Base-by-base conservation (phyloP, 1,140 invertebrate genomes). In the Condylostylus longicornis region DNA sequence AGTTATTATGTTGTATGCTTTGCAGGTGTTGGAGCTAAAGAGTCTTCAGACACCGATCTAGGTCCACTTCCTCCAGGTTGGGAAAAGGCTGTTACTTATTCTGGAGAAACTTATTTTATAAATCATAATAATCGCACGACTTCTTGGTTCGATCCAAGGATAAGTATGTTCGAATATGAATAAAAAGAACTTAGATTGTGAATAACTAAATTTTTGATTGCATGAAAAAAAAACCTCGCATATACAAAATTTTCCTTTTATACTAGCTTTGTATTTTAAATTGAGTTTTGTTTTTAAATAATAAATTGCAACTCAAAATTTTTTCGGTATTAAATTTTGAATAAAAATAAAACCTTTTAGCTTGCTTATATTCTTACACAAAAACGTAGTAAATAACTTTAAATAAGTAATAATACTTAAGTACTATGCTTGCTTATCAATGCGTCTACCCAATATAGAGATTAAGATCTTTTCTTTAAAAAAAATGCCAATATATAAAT, bases 101-200 rank as follows among this genome's bases (percentile, higher is more conserved):
- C 94, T 59, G 91, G 90, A 43, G 89, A 96, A 65, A 74, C 87
- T 40, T 98, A 97, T 67, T 98, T 91, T 66, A 96, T 98, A 62
- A 93, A 98, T 67, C 93, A 98, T 65, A 79, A 80, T 57, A 81
- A 81, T 34, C 76, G 84, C 62, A 88, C 84, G 50, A 98, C 91
- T 22, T 90, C 89, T 42, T 98, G 93, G 93, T 91, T 94, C 65
- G 90, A 97, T 67, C 87, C 87, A 45, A 73, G 90, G 75, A 87
- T 94, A 72, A 84, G 86, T 90, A 77, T 80, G 82, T 79, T 47
- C 37, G 8, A 43, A 60, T 19, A 34, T 21, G 20, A 10, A n/a
- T 27, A 27, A 4, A 27, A 27, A 27, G 10, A 27, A n/a, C 14
- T 27, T 13, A 13, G 10, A 27, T 13, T n/a, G 14, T 27, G 8